Evolutionary conservation across 2,888 invertebrate species (phyloP).

Genomic region (Nesidiocoris tenuis): DNA sequence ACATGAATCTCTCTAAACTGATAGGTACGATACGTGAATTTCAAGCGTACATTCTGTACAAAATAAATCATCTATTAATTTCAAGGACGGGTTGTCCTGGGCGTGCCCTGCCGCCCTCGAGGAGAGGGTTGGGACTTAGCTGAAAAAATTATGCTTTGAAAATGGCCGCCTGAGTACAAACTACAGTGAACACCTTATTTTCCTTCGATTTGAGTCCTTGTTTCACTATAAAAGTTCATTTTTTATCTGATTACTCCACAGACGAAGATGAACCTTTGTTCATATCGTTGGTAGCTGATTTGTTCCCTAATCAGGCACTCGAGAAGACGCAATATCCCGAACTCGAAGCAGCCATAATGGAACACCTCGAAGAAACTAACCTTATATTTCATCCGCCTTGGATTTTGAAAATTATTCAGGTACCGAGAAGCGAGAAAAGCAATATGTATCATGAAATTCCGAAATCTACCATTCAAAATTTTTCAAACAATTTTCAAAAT

Average conservation of each 20-base stretch:
- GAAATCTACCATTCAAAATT: not conserved
- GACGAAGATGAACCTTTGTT: conserved; percentile 98
- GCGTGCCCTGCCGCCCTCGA: no score
- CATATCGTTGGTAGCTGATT: conserved; percentile 89
- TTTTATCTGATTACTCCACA: no score
- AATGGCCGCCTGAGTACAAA: no score
- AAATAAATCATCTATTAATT: no score
- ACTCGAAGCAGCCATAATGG: conserved; percentile 81
- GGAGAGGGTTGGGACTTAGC: no score
- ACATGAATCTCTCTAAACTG: conserved; percentile 96
- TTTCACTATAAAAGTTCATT: not conserved
- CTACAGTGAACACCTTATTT: no score
- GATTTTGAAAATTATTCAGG: conserved; percentile 90
- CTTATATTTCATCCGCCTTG: conserved; percentile 92
- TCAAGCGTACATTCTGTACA: no score
- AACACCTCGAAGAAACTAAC: conserved; percentile 76
- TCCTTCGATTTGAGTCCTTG: not conserved
- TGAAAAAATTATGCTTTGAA: no score
- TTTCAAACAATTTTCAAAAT: not conserved
- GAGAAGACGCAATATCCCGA: conserved; percentile 90
- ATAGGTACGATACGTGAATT: conserved; percentile 67
- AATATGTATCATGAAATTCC: no score
- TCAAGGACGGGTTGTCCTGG: no score
- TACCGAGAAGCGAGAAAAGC: no score
- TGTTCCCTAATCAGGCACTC: conserved; percentile 91